Base-by-base conservation (phyloP, 2,888 invertebrate species). In the Lissocephala sabroskyi region DNA sequence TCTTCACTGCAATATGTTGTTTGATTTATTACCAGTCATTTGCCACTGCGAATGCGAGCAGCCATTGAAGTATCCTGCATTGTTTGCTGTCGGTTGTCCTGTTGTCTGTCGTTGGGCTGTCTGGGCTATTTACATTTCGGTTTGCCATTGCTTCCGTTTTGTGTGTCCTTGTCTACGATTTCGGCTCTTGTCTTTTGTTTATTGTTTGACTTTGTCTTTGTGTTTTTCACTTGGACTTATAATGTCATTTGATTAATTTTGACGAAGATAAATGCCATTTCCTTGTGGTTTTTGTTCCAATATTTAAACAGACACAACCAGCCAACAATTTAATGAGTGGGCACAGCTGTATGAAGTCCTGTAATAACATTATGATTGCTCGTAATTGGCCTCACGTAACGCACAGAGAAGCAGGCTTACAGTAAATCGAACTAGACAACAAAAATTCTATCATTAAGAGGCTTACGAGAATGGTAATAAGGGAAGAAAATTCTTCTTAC, bases 161-260 rank as follows among this genome's bases (percentile, higher is more conserved):
- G n/a, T n/a, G n/a, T 42, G 37, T 18, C n/a, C 35, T 35, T 35
- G 16, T 16, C 10, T 16, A 35, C 35, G 10, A 14, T 35, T 23
- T 9, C n/a, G 18, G 19, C 19, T 37, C 11, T n/a, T 30, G 19
- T 18, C 36, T n/a, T n/a, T 19, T 41, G 14, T 35, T 35, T 35
- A 35, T 35, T 35, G 35, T 35, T 16, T 13, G 10, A 16, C 16
- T 35, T 17, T 35, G 35, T 23, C 7, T 23, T 52, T 53, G 56
- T 56, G 57, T 59, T 48, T 13, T 45, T 42, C 29, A 42, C 45
- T 45, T n/a, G 45, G 42, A 36, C 37, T 41, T 56, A 59, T 62
- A 56, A 62, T 65, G 65, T 51, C 43, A 54, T 55, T 64, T 66
- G 68, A 75, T 74, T 68, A 68, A 68, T 68, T 68, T 75, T 58